phyloP scores from a whole-genome alignment of 2,113 vertebrate genomes.

The Prochilodus magdalenae region DNA sequence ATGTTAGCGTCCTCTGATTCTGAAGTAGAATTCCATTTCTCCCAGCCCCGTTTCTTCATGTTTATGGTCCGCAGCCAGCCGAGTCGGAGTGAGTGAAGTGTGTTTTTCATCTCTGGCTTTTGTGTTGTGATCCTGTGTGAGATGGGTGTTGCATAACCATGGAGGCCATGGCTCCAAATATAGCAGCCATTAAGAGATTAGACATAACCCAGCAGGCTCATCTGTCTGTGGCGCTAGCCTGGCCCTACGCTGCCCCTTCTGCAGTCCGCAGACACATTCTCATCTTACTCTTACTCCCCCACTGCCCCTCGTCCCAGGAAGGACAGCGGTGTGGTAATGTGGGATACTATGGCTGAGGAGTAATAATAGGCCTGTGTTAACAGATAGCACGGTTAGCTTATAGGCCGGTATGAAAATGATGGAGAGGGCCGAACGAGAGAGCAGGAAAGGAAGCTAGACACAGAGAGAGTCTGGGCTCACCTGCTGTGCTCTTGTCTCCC shows the following conservation, averaged over 20 bases:
- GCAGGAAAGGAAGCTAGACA: background rate
- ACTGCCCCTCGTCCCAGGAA: background rate
- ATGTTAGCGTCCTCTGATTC: no score
- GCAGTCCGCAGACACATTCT: constrained; percentile 29
- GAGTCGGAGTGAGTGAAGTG: constrained; percentile 11
- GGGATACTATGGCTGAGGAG: background rate
- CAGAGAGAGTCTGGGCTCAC: constrained; percentile 12
- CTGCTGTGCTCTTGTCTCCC: constrained; percentile 20
- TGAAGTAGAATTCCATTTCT: background rate
- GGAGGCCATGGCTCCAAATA: constrained; percentile 74
- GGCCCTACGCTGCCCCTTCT: constrained; percentile 47
- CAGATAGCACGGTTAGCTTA: background rate
- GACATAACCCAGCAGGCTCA: constrained; percentile 62
- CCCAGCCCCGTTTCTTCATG: background rate
- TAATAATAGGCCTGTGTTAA: constrained; percentile 24
- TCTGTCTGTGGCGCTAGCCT: constrained; percentile 56
- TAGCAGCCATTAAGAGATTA: constrained; percentile 78
- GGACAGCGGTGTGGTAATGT: background rate
- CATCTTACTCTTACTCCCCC: background rate
- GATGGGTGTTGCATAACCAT: constrained; percentile 69
- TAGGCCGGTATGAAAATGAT: background rate
- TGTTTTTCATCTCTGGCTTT: constrained; percentile 21
- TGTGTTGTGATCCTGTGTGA: constrained; percentile 29
- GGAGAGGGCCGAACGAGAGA: background rate
- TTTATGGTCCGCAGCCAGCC: background rate